Conservation (phyloP, 2,113 vertebrate species). For the Myxocyprinus asiaticus region DNA sequence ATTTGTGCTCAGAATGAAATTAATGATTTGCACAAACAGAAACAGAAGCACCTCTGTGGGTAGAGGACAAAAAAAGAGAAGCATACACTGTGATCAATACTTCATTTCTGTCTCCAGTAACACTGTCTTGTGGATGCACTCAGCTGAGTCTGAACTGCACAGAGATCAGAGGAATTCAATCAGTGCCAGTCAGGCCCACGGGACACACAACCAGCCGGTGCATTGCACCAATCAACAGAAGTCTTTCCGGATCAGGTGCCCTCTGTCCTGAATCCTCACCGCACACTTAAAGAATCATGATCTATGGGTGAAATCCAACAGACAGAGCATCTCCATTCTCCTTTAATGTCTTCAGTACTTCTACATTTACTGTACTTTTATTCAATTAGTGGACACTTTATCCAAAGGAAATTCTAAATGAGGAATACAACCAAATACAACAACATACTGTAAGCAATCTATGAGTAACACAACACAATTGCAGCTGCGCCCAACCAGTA, state of each 20-base stretch:
- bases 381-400: not conserved
- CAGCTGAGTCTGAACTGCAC: constrained; percentile 10
- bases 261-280: constrained; percentile 13
- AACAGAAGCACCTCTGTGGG: not conserved
- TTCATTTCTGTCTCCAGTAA: constrained; percentile 32
- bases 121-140: constrained; percentile 23
- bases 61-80: constrained; percentile 26
- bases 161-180: constrained; percentile 48
- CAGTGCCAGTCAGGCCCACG: not conserved
- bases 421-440: too few species aligned
- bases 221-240: constrained; percentile 21
- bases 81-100: constrained; percentile 34
- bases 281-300: constrained; percentile 14
- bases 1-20: constrained; percentile 10
- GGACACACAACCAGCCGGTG: not conserved
- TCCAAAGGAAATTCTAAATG: not conserved
- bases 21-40: constrained; percentile 12
- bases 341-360: not conserved
- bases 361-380: not conserved
- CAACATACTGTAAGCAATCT: too few species aligned
- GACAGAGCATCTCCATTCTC: not conserved
- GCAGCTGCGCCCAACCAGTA: too few species aligned
- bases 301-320: constrained; percentile 5
- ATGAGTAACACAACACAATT: too few species aligned
- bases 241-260: constrained; percentile 21